phyloP scores from a whole-genome alignment of 2,113 vertebrate species.

The Alectura lathami region DNA sequence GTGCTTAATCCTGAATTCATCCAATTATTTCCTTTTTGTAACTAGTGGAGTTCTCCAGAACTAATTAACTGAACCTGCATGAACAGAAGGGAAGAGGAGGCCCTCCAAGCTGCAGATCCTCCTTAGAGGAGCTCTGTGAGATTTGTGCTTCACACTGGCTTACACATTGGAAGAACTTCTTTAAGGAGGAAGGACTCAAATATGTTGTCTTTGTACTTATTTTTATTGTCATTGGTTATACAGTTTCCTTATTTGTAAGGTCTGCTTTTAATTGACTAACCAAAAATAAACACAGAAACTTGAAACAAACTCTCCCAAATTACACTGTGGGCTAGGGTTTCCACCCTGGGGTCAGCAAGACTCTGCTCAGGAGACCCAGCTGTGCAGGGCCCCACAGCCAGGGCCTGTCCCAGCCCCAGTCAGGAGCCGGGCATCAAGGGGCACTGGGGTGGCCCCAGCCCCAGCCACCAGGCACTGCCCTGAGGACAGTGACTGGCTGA shows the following conservation, averaged over 20 bases:
- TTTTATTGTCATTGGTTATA: background rate
- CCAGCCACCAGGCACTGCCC: background rate
- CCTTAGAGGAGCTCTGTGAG: background rate
- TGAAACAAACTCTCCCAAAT: background rate
- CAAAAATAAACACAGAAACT: background rate
- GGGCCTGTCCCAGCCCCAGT: background rate
- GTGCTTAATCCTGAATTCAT: background rate
- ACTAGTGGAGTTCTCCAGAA: background rate
- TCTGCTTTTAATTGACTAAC: background rate
- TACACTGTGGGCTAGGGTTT: background rate
- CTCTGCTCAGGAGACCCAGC: background rate
- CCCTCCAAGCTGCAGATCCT: background rate
- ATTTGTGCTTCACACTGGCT: background rate
- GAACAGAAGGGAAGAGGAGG: background rate
- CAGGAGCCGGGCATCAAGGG: background rate
- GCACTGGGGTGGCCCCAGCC: background rate
- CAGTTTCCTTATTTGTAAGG: background rate
- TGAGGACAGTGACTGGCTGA: background rate
- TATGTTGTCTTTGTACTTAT: background rate
- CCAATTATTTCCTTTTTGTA: background rate
- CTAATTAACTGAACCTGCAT: background rate
- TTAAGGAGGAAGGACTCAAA: background rate
- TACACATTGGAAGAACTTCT: background rate
- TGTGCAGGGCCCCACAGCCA: background rate
- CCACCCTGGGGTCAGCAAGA: background rate